Evolutionary conservation across 2,113 vertebrate species (phyloP).

Genomic region (Channa argus): DNA sequence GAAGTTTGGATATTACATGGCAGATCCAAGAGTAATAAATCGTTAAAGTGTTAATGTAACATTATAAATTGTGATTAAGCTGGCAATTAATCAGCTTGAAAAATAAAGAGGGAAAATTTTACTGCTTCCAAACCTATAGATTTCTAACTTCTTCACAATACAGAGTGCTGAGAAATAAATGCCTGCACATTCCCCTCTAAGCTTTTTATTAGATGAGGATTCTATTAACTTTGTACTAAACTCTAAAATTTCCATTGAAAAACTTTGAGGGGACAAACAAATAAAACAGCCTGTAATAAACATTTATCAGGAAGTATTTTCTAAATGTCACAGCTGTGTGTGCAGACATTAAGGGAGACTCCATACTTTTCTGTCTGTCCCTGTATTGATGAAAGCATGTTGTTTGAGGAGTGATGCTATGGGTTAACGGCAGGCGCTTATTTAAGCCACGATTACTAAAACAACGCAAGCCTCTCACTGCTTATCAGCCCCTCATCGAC

Average conservation of each 20-base stretch:
- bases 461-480: slow-evolving; percentile 81
- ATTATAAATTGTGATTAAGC: slow-evolving; percentile 81
- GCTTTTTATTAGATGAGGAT: slow-evolving; percentile 13
- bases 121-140: slow-evolving; percentile 59
- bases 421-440: slow-evolving; percentile 60
- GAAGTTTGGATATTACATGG: slow-evolving; percentile 78
- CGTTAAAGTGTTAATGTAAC: slow-evolving; percentile 81
- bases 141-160: slow-evolving; percentile 45
- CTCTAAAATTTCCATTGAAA: slow-evolving; percentile 3
- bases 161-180: slow-evolving; percentile 15
- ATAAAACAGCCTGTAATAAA: not conserved
- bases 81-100: slow-evolving; percentile 75
- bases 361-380: not conserved
- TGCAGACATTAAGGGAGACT: too few relatives aligned
- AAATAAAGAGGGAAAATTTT: slow-evolving; percentile 67
- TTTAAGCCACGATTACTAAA: slow-evolving; percentile 86
- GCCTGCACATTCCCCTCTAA: not conserved
- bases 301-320: not conserved
- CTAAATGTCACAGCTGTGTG: not conserved
- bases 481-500: slow-evolving; percentile 83
- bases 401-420: slow-evolving; percentile 68
- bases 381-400: slow-evolving; percentile 66
- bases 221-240: slow-evolving; percentile 21
- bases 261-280: not conserved
- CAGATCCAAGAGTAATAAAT: slow-evolving; percentile 77